Evolutionary conservation across 2,888 invertebrate species (phyloP).

Genomic region (Parochlus steinenii): DNA sequence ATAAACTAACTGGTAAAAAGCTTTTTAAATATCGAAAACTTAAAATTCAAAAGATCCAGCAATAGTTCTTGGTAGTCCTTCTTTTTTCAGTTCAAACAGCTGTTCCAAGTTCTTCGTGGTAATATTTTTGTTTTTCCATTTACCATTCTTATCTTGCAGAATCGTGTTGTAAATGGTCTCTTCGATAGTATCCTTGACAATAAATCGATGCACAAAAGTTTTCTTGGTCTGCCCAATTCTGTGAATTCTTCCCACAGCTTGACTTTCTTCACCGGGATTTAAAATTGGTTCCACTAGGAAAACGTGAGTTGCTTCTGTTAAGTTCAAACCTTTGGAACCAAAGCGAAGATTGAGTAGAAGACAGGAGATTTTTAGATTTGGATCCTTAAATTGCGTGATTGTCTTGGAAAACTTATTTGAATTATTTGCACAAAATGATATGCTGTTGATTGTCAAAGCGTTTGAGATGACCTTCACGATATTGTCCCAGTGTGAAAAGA

Average conservation of each 20-base stretch:
- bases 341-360: constrained; percentile 47
- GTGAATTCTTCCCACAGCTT: constrained; percentile 63
- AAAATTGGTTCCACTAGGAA: constrained; percentile 57
- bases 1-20: too few relatives aligned
- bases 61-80: neutral
- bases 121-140: constrained; percentile 31
- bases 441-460: constrained; percentile 21
- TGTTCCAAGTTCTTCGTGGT: constrained; percentile 28
- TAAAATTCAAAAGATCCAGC: too few relatives aligned
- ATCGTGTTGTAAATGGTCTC: constrained; percentile 41
- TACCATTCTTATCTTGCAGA: constrained; percentile 26
- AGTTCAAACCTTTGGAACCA: constrained; percentile 63
- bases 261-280: constrained; percentile 53
- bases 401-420: constrained; percentile 17
- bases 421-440: constrained; percentile 17
- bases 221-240: constrained; percentile 62
- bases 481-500: constrained; percentile 45
- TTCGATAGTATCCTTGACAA: constrained; percentile 51
- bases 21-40: too few relatives aligned
- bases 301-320: constrained; percentile 63
- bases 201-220: constrained; percentile 54
- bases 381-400: constrained; percentile 37
- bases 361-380: constrained; percentile 31
- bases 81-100: constrained; percentile 23
- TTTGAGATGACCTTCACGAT: constrained; percentile 22